These are phyloP conservation scores for Cotesia typhae DNA, from an alignment of 1,140 invertebrate genomes.

Conservation along the genomic window DNA sequence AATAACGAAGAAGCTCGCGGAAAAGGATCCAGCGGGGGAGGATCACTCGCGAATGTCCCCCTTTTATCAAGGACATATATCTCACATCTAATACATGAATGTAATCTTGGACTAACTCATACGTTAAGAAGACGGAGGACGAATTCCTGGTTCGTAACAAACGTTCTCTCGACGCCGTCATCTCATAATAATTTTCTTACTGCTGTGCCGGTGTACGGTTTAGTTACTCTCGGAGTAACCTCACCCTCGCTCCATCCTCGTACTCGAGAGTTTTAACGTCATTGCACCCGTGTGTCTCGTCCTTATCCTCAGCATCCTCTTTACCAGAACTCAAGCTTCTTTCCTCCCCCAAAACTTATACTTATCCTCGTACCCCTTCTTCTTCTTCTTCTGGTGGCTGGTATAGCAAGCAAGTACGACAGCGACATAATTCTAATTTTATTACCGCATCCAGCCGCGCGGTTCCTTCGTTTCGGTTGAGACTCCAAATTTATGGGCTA, in stretches of 20 bases:
- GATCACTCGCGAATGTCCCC: slow-evolving; percentile 23
- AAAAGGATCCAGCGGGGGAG: slow-evolving; percentile 19
- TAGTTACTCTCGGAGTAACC: slow-evolving; percentile 1
- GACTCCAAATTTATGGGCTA: slow-evolving; percentile 62
- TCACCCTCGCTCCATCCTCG: background rate
- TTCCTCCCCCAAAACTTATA: background rate
- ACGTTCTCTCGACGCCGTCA: slow-evolving; percentile 43
- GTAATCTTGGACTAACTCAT: slow-evolving; percentile 64
- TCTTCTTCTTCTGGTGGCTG: background rate
- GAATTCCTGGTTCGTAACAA: slow-evolving; percentile 63
- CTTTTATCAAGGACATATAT: slow-evolving; percentile 13
- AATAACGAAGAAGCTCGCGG: slow-evolving; percentile 56
- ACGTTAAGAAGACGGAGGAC: slow-evolving; percentile 58
- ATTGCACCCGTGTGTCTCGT: slow-evolving; percentile 16
- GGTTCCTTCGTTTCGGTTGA: slow-evolving; percentile 33
- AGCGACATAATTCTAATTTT: slow-evolving; percentile 65
- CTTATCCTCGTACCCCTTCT: too few species aligned
- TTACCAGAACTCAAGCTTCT: background rate
- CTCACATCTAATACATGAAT: slow-evolving; percentile 54
- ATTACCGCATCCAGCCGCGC: slow-evolving; percentile 55
- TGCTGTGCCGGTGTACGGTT: background rate
- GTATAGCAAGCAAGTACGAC: background rate
- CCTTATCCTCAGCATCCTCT: background rate
- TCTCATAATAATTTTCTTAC: slow-evolving; percentile 1
- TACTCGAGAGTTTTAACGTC: background rate